Base-by-base conservation (phyloP, 2,888 invertebrate species). In the Ichneumoninae sp. region DNA sequence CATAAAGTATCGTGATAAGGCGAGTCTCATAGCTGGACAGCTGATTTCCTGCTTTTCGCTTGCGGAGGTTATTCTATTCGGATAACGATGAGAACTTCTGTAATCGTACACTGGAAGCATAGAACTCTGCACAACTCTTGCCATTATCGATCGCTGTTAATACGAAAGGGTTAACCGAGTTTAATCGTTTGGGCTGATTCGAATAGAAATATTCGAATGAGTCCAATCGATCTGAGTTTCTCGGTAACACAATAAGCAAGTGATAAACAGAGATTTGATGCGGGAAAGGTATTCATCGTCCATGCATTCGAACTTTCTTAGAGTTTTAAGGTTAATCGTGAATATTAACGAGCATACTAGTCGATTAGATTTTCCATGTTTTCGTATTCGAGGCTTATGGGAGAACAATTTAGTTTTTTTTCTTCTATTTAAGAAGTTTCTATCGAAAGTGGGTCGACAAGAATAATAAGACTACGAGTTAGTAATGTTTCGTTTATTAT, bases 401-500 rank as follows among this genome's bases (percentile, higher is more conserved):
- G 52, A 52, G 19, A 19, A 52, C n/a, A 52, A 19, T 52, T 19
- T 6, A 33, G 33, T 33, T 7, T 33, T 33, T 52, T 52, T 52
- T 0, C 10, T 22, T 3, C 0, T 22, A 3, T 26, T 26, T 8
- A 10, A 13, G 26, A 10, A 57, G 10, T 19, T 22, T 8, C 8
- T 8, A 57, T 19, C 8, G 57, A 7, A 26, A 57, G 26, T 26
- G 13, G 22, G 19, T 44, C 50, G 63, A 10, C 10, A 52, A 44
- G 36, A 63, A 13, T 40, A 36, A 65, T 33, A 65, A 82, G 33
- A 50, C 5, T 54, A 44, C 16, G 10, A 10, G 57, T 85, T 83
- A 85, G 79, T 85, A 85, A 85, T 85, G 70, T 85, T 90, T 88
- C 87, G 88, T 90, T 90, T 91, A 91, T 91, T 91, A 91, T 88